A percentile compares a stretch with the other conserved stretches of the same genome.
Evolutionary conservation across 1,140 invertebrate species (phyloP).

Genomic region (Holotrichia oblita): DNA sequence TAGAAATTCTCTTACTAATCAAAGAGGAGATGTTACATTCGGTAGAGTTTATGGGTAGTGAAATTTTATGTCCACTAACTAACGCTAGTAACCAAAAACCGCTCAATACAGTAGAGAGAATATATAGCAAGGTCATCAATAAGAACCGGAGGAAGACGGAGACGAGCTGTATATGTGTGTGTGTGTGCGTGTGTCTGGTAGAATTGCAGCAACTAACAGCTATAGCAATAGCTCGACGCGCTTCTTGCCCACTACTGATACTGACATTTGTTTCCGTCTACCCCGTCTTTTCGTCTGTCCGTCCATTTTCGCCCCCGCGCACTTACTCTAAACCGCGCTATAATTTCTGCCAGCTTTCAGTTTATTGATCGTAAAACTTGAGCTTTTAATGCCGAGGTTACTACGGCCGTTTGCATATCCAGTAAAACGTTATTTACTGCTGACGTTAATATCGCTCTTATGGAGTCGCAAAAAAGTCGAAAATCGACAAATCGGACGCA

Average conservation of each 20-base stretch:
- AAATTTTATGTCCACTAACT: too few relatives aligned
- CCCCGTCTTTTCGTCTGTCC: neutral
- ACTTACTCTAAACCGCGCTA: constrained; percentile 13
- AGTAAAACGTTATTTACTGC: constrained; percentile 32
- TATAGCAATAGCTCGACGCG: neutral
- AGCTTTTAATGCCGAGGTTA: constrained; percentile 34
- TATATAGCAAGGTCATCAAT: neutral
- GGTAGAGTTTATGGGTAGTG: too few relatives aligned
- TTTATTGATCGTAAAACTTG: constrained; percentile 34
- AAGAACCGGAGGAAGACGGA: neutral
- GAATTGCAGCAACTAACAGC: too few relatives aligned
- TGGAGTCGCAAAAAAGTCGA: neutral
- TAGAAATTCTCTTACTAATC: too few relatives aligned
- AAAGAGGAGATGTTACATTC: too few relatives aligned
- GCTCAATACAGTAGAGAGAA: neutral
- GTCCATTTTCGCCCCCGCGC: neutral
- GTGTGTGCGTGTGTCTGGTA: neutral
- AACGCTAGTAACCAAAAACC: neutral
- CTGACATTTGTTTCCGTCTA: constrained; percentile 6
- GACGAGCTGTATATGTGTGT: neutral
- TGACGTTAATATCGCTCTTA: constrained; percentile 26
- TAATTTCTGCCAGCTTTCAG: constrained; percentile 27
- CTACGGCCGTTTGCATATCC: constrained; percentile 27
- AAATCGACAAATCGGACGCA: constrained; percentile 25
- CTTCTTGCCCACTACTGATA: neutral